Evolutionary conservation across 2,113 vertebrate species (phyloP), one percentile per base, ranked within the genome.

Genomic region (Cricetomys ansorgei): DNA sequence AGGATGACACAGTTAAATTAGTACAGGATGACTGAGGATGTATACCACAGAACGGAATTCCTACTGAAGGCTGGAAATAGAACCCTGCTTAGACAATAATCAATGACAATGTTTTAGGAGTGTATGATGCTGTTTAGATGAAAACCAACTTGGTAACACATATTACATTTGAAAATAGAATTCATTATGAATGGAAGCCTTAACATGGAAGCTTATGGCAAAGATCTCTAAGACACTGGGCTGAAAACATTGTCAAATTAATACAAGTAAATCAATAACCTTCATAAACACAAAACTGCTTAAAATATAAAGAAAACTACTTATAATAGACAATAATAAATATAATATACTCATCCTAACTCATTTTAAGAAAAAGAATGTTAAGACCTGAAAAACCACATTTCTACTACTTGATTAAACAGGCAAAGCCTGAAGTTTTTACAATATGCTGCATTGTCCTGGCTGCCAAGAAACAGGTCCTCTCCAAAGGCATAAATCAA

Each of bases 231-330:
- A 89, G 48, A 94, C 27, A n/a, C 0, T 43, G 29, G 75, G 11
- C 50, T 67, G 55, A 97, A 97, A 95, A 92, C 59, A 25, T 25
- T 77, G 75, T 31, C 12, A 77, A 90, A 90, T 73, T 90, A 84
- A 67, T 96, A 67, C 37, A 55, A 43, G 11, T 31, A 64, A 88
- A 65, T 57, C 87, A 72, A 67, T 40, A 88, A 53, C 17, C 40
- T 95, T 91, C 75, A 77, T n/a, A 76, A 55, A 77, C 34, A 50
- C 21, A 65, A 87, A 95, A 77, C 27, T 65, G 21, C 16, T 34
- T 91, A 94, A 79, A 40, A 87, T 69, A 53, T 87, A 53, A 69
- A 70, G 84, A 53, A 70, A 87, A n/a, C 12, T 70, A 86, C 27
- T 69, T 27, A 55, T 53, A 53, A 37, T 37, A 86, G 73, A 73